Evolutionary conservation across 2,797 vertebrate species (phyloP).

Genomic region (Chiloscyllium punctatum): DNA sequence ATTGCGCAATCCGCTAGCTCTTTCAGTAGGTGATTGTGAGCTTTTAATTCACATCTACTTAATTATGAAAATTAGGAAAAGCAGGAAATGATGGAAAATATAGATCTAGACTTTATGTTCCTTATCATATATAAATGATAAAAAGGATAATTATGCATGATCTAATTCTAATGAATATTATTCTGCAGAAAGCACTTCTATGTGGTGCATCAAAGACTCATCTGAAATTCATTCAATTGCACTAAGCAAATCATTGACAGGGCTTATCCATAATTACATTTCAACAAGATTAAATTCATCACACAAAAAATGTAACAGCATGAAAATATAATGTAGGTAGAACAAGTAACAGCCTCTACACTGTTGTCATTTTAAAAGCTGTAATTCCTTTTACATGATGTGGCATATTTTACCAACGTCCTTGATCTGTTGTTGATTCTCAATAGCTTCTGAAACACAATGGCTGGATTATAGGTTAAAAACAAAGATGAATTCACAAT

Average conservation of each 20-base stretch:
- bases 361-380: conserved; percentile 29
- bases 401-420: conserved; percentile 28
- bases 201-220: not conserved
- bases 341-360: not conserved
- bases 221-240: not conserved
- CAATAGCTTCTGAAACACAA: not conserved
- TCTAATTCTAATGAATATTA: not conserved
- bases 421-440: not conserved
- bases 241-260: not conserved
- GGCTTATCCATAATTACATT: conserved; percentile 15
- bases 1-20: not conserved
- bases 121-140: not conserved
- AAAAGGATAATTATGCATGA: no score
- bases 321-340: conserved; percentile 1
- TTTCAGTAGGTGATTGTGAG: not conserved
- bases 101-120: not conserved
- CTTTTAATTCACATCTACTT: not conserved
- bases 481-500: not conserved
- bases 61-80: not conserved
- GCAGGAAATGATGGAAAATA: not conserved
- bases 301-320: conserved; percentile 7
- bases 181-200: not conserved
- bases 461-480: not conserved
- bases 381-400: conserved; percentile 19
- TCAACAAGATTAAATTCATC: conserved; percentile 32